A percentile compares a stretch with the other conserved stretches of the same genome.
Evolutionary conservation across 2,113 vertebrate species (phyloP).

Genomic region (Leptobrachium leishanense): DNA sequence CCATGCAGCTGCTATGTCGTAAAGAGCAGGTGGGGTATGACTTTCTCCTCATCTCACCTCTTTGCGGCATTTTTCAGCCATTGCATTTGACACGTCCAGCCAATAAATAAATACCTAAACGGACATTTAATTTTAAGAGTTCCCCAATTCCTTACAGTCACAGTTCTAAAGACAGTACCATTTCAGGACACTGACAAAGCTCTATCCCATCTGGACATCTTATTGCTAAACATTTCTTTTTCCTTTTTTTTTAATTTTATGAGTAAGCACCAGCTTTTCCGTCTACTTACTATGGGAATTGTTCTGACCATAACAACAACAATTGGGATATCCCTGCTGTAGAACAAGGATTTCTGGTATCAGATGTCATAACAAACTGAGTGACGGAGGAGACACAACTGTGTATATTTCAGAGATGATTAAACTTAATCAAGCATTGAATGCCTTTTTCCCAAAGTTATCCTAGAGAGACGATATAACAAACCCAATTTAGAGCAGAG

Average conservation of each 20-base stretch:
- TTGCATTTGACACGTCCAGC: constrained; percentile 8
- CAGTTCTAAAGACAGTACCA: not conserved
- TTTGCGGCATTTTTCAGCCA: constrained; percentile 15
- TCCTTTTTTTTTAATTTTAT: not conserved
- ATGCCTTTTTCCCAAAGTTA: constrained; percentile 34
- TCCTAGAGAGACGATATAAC: constrained; percentile 28
- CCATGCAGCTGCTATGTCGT: constrained; percentile 40
- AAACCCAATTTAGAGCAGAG: constrained; percentile 17
- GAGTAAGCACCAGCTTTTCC: not conserved
- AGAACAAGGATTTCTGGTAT: constrained; percentile 20
- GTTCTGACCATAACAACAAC: constrained; percentile 16
- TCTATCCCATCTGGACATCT: not conserved
- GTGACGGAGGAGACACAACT: constrained; percentile 7
- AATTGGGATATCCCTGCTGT: constrained; percentile 20
- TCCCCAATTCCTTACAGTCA: not conserved
- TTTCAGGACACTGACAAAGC: not conserved
- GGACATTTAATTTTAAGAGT: not conserved
- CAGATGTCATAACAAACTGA: constrained; percentile 39
- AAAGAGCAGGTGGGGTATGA: constrained; percentile 45
- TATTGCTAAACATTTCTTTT: constrained; percentile 1
- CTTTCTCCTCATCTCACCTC: constrained; percentile 39
- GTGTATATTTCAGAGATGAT: constrained; percentile 22
- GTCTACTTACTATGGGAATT: not conserved
- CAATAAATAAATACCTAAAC: constrained; percentile 3
- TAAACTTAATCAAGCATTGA: constrained; percentile 22